Evolutionary conservation across 2,888 invertebrate species (phyloP), one percentile per base, ranked within the genome.

Genomic region (Trimorus sp.): DNA sequence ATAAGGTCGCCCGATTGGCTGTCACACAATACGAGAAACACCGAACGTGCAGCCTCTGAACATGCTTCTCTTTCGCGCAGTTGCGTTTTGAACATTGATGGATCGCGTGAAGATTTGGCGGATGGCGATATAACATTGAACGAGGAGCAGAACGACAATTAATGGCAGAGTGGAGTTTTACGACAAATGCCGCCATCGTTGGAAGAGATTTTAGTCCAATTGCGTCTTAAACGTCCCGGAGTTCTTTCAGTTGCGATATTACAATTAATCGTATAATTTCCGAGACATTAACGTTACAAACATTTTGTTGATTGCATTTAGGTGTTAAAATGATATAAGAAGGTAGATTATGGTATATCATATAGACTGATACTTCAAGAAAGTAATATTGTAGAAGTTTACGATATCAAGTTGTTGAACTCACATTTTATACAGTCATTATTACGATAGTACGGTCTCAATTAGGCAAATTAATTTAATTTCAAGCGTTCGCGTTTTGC

Each of bases 121-220:
- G 63, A 82, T 78, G 60, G 66, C 82, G 78, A 78, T 82, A 75
- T 77, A 82, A 82, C 78, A 82, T 74, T 82, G 56, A 82, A 82
- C 77, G 82, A 74, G 59, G 74, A 82, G 54, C 65, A 66, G 58
- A 78, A 78, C 78, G 82, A 71, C 70, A 78, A 69, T 77, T 65
- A 82, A 75, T 70, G 78, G 75, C 82, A 74, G 65, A 78, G 74
- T 82, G 82, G 71, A 78, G 26, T 26, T 82, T 82, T 60, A 82
- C 75, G 78, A 78, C 73, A 70, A 26, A 78, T 70, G 78, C 66
- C 75, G 78, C 82, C 82, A 82, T 82, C 82, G 70, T 51, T 78
- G 63, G 82, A 82, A 82, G 82, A 82, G 82, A 82, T 82, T 82
- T 77, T 82, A 75, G 70, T 75, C 54, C 65, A 77, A 82, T 60